Evolutionary conservation across 2,888 invertebrate genomes (phyloP).

Genomic region (Vesta saturnalis): DNA sequence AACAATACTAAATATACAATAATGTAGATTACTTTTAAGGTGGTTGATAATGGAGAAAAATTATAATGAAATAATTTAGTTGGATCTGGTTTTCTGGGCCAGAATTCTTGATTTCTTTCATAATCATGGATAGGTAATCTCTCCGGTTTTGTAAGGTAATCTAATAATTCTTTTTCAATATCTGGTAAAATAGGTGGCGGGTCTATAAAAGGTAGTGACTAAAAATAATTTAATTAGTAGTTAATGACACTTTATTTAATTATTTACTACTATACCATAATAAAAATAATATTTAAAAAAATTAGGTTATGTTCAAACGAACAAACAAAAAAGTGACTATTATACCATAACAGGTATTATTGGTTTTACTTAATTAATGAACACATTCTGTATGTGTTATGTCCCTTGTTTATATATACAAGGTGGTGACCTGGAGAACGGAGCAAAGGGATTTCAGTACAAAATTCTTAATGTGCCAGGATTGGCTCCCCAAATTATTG

Average conservation of each 20-base stretch:
- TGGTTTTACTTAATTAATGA: too few species aligned
- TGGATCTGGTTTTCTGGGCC: slow-evolving; percentile 67
- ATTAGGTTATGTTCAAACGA: too few species aligned
- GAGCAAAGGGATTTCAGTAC: too few species aligned
- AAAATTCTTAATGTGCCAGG: too few species aligned
- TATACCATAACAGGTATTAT: too few species aligned
- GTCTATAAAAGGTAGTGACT: not conserved
- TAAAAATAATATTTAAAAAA: too few species aligned
- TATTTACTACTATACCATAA: not conserved
- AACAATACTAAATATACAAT: slow-evolving; percentile 11
- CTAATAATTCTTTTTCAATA: slow-evolving; percentile 71
- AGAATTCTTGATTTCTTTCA: slow-evolving; percentile 74
- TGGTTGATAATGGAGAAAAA: slow-evolving; percentile 64
- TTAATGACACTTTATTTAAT: not conserved
- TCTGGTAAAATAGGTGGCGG: slow-evolving; percentile 74
- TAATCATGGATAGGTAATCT: slow-evolving; percentile 77
- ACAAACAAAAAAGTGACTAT: too few species aligned
- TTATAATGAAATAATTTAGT: slow-evolving; percentile 65
- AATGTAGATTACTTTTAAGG: slow-evolving; percentile 62
- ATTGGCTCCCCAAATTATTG: too few species aligned
- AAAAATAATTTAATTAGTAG: not conserved
- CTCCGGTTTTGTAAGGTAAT: slow-evolving; percentile 75
- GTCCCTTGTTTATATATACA: too few species aligned
- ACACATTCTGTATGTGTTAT: too few species aligned
- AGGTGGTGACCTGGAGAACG: too few species aligned